phyloP scores from a whole-genome alignment of 2,113 vertebrate species.

The Numenius arquata region DNA sequence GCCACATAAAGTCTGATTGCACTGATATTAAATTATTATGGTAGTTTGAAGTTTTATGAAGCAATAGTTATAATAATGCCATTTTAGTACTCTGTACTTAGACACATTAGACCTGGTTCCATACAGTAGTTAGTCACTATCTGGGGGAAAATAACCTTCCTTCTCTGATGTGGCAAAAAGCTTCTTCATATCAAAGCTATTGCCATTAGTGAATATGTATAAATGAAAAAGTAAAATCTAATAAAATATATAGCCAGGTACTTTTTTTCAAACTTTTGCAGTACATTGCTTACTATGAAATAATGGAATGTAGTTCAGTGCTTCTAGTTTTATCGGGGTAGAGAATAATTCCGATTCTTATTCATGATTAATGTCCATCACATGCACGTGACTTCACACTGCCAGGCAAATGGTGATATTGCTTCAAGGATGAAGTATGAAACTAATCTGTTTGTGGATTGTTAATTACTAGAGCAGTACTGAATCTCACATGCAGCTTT shows the following conservation, averaged over 20 bases:
- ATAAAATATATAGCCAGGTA: not conserved
- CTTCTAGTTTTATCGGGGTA: not conserved
- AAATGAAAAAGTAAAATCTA: constrained; percentile 12
- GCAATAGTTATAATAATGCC: not conserved
- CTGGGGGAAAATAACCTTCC: constrained; percentile 5
- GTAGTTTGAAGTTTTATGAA: constrained; percentile 20
- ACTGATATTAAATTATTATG: constrained; percentile 1
- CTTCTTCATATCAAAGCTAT: not conserved
- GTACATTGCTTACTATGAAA: not conserved
- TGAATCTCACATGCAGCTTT: not conserved
- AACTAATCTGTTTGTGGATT: not conserved
- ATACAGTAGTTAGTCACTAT: not conserved
- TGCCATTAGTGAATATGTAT: not conserved
- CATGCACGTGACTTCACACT: not conserved
- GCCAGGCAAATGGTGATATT: not conserved
- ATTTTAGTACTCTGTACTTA: constrained; percentile 12
- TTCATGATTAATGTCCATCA: not conserved
- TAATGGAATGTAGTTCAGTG: not conserved
- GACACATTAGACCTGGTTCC: not conserved
- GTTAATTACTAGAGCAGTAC: not conserved
- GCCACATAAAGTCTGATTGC: constrained; percentile 10
- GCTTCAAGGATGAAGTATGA: not conserved
- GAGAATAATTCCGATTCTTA: not conserved
- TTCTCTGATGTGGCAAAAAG: not conserved
- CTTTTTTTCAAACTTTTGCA: not conserved